phyloP scores from a whole-genome alignment of 2,113 vertebrate genomes.

The Stercorarius parasiticus region DNA sequence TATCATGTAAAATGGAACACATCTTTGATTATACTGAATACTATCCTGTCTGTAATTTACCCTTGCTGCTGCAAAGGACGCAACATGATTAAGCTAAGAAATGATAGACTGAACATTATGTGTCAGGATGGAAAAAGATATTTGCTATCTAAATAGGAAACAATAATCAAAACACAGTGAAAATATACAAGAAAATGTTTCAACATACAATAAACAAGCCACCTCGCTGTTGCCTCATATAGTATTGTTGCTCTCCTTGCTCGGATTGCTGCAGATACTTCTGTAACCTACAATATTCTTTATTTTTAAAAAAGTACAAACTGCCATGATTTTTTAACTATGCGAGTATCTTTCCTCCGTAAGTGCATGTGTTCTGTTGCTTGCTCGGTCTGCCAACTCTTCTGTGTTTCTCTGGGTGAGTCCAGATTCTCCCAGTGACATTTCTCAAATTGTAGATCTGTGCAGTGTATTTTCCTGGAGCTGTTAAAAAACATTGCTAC shows the following conservation, averaged over 20 bases:
- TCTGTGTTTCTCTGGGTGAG: background rate
- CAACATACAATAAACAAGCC: background rate
- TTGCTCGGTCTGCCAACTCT: background rate
- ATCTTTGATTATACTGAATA: slow-evolving; percentile 25
- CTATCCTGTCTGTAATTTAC: slow-evolving; percentile 31
- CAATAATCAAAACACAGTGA: background rate
- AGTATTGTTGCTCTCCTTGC: background rate
- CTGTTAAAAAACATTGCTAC: slow-evolving; percentile 7
- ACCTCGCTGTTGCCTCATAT: background rate
- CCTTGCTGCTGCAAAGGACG: background rate
- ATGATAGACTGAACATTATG: background rate
- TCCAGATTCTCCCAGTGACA: background rate
- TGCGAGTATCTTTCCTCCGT: background rate
- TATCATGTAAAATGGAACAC: slow-evolving; percentile 16
- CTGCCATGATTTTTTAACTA: background rate
- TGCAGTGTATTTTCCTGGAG: background rate
- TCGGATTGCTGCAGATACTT: background rate
- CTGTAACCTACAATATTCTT: background rate
- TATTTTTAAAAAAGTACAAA: background rate
- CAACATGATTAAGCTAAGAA: slow-evolving; percentile 35
- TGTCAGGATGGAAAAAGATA: background rate
- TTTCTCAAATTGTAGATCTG: background rate
- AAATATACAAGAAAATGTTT: background rate
- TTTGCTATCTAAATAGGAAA: slow-evolving; percentile 13
- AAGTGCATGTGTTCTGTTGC: background rate